phyloP scores from a whole-genome alignment of 2,888 invertebrate species.

The Oeneis ivallda region DNA sequence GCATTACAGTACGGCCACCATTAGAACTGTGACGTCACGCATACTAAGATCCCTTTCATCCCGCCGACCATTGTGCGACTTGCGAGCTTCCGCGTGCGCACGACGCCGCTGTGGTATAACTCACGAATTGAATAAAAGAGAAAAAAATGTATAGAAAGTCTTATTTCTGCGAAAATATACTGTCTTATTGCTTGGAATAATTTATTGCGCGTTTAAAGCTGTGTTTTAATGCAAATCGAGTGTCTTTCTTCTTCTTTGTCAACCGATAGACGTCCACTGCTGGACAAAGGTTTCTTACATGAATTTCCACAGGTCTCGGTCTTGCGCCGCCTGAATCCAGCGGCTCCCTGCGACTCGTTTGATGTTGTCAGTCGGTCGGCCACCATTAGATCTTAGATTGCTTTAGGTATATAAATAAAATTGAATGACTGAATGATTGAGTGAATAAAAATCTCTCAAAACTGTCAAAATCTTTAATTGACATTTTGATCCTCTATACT shows the following conservation, averaged over 20 bases:
- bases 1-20: conserved; percentile 36
- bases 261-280: no score
- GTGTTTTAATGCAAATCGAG: conserved; percentile 20
- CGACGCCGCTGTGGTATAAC: conserved; percentile 31
- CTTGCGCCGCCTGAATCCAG: no score
- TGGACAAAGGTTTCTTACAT: no score
- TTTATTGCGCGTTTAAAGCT: conserved; percentile 12
- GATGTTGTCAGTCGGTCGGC: no score
- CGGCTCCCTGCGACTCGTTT: no score
- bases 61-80: conserved; percentile 74
- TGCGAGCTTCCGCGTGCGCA: conserved; percentile 66
- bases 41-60: conserved; percentile 75
- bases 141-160: not conserved
- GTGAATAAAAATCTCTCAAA: not conserved
- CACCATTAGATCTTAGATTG: no score
- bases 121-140: conserved; percentile 29
- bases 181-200: conserved; percentile 19
- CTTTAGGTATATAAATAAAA: not conserved
- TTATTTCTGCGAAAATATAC: not conserved
- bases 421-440: not conserved
- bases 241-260: not conserved
- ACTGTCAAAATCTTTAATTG: no score
- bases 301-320: no score
- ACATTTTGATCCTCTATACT: no score
- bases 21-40: conserved; percentile 62